Evolutionary conservation across 2,797 vertebrate species (phyloP).

Genomic region (Pangasius krempfi): DNA sequence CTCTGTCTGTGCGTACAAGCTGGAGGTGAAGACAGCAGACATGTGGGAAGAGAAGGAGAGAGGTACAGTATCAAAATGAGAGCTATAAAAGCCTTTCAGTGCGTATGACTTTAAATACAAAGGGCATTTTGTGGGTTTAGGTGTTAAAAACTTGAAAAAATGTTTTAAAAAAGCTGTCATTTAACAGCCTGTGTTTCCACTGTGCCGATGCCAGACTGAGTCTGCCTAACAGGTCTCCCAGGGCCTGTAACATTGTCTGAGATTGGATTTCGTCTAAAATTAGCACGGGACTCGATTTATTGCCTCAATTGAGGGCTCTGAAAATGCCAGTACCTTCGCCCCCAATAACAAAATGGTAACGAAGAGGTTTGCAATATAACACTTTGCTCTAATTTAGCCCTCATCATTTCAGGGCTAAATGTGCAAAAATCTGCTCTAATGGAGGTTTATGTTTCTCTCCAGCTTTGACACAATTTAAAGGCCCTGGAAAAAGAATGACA

Average conservation of each 20-base stretch:
- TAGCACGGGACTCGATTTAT: constrained; percentile 92
- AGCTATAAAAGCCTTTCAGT: neutral
- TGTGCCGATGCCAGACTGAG: constrained; percentile 71
- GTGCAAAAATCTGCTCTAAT: constrained; percentile 69
- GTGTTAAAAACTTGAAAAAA: constrained; percentile 63
- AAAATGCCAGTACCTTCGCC: constrained; percentile 73
- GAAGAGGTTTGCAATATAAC: constrained; percentile 66
- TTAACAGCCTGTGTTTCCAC: constrained; percentile 67
- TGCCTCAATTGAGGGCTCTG: constrained; percentile 86
- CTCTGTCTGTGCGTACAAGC: constrained; percentile 51
- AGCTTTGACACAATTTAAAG: constrained; percentile 64
- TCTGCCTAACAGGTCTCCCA: constrained; percentile 80
- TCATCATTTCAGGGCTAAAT: constrained; percentile 66
- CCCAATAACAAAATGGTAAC: constrained; percentile 60
- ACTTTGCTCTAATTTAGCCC: constrained; percentile 69
- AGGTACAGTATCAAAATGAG: constrained; percentile 13
- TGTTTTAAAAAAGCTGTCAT: constrained; percentile 54
- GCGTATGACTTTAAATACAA: constrained; percentile 21
- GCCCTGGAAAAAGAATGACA: constrained; percentile 66
- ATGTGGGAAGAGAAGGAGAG: neutral
- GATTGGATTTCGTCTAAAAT: constrained; percentile 94
- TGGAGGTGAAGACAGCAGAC: constrained; percentile 18
- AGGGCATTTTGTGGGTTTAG: constrained; percentile 49
- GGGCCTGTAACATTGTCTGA: constrained; percentile 89
- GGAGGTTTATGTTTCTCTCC: constrained; percentile 64